Conservation (phyloP, 2,113 vertebrate species). For the Hippocampus abdominalis region DNA sequence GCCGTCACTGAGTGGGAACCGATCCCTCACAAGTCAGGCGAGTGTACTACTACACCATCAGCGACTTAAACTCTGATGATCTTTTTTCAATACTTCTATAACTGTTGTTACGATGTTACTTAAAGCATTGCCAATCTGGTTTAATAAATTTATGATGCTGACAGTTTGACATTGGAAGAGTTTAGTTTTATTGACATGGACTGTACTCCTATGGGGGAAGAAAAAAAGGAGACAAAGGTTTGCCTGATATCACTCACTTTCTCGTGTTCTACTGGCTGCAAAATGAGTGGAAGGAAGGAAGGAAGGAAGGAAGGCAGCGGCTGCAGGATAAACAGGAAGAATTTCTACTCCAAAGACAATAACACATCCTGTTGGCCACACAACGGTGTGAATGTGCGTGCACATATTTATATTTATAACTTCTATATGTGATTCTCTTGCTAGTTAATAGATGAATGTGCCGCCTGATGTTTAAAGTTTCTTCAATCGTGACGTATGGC, state of each 20-base stretch:
- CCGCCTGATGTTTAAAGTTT: not conserved
- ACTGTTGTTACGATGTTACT: not conserved
- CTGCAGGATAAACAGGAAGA: slow-evolving; percentile 68
- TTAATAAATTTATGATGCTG: not conserved
- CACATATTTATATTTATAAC: not conserved
- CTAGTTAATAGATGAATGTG: not conserved
- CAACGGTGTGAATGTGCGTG: not conserved
- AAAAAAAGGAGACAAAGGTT: slow-evolving; percentile 20
- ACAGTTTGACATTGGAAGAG: not conserved
- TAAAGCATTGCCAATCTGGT: not conserved
- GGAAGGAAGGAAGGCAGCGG: slow-evolving; percentile 35
- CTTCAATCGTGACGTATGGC: not conserved
- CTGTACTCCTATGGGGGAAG: not conserved
- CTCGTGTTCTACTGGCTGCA: slow-evolving; percentile 36
- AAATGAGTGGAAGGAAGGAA: slow-evolving; percentile 27
- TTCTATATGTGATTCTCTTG: not conserved
- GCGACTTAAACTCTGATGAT: too few species aligned
- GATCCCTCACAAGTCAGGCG: too few species aligned
- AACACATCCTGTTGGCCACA: slow-evolving; percentile 48
- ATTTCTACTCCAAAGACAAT: slow-evolving; percentile 60
- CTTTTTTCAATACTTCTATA: too few species aligned
- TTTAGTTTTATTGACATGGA: not conserved
- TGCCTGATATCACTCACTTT: slow-evolving; percentile 30
- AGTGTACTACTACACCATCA: too few species aligned
- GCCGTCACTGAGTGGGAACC: too few species aligned